Conservation (phyloP, 2,888 invertebrate genomes). For the Parasteatoda lunata region DNA sequence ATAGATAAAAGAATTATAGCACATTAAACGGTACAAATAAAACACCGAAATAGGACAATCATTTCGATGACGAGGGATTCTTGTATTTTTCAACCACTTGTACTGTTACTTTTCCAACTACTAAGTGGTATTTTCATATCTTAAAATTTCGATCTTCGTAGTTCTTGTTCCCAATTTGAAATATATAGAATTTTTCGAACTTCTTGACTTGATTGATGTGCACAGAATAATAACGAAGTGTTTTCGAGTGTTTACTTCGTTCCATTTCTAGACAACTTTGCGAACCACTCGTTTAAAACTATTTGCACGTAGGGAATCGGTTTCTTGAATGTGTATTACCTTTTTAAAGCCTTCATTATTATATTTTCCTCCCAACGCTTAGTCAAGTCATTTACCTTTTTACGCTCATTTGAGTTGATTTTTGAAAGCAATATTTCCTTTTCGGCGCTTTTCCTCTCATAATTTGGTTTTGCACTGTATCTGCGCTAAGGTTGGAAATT, state of each 20-base stretch:
- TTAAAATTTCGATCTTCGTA: no score
- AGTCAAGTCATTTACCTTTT: not conserved
- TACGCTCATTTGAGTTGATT: not conserved
- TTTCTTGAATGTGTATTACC: conserved; percentile 13
- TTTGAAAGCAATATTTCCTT: not conserved
- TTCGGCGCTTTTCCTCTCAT: no score
- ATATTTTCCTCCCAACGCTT: not conserved
- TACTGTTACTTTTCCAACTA: no score
- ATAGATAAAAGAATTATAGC: no score
- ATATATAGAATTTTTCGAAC: not conserved
- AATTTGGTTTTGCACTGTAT: no score
- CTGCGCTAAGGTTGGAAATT: no score
- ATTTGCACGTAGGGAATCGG: conserved; percentile 11
- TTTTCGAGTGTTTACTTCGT: conserved; percentile 25
- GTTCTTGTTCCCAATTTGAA: not conserved
- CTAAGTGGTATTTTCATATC: no score
- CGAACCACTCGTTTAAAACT: not conserved
- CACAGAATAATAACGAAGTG: conserved; percentile 28
- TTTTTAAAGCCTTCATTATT: conserved; percentile 4
- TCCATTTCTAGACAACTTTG: conserved; percentile 19
- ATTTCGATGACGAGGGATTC: no score
- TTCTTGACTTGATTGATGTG: not conserved
- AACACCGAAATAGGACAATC: no score
- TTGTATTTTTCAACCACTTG: no score
- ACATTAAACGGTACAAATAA: no score